Percentiles rank a stretch among this genome's conserved stretches.
These are phyloP conservation scores for Sigmodon hispidus DNA, from an alignment of 2,113 vertebrate species.

Conservation along the genomic window DNA sequence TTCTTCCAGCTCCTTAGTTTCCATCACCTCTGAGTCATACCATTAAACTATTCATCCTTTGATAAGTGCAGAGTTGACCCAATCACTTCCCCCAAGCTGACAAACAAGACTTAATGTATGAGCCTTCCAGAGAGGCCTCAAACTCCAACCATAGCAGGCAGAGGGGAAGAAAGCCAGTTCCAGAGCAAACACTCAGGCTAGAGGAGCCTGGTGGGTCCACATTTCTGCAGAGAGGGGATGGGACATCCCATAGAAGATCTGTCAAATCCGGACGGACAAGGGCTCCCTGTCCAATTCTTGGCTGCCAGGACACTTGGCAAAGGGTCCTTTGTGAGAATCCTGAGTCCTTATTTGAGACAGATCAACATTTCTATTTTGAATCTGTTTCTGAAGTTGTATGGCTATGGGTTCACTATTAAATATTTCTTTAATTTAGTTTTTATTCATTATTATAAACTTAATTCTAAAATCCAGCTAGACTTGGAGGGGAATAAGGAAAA, in stretches of 20 bases:
- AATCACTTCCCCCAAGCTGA: not conserved
- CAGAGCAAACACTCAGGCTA: not conserved
- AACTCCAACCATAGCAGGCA: not conserved
- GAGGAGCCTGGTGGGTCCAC: not conserved
- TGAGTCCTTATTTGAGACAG: accelerated
- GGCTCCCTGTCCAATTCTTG: not conserved
- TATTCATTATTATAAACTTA: not conserved
- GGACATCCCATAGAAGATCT: not conserved
- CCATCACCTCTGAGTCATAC: not conserved
- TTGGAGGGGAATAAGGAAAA: not conserved
- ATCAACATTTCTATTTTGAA: not conserved
- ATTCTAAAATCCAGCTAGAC: not conserved
- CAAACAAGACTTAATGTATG: not conserved
- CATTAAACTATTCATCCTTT: not conserved
- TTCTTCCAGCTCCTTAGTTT: not conserved
- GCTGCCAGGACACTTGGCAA: not conserved
- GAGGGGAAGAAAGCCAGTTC: not conserved
- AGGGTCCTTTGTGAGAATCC: not conserved
- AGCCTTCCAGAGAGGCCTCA: not conserved
- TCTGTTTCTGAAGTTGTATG: not conserved
- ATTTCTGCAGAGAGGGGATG: not conserved
- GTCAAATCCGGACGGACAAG: not conserved
- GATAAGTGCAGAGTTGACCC: not conserved
- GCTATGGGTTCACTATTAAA: too few species aligned
- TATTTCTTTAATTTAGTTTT: not conserved